phyloP scores from a whole-genome alignment of 2,113 vertebrate genomes.

The Sigmodon hispidus region DNA sequence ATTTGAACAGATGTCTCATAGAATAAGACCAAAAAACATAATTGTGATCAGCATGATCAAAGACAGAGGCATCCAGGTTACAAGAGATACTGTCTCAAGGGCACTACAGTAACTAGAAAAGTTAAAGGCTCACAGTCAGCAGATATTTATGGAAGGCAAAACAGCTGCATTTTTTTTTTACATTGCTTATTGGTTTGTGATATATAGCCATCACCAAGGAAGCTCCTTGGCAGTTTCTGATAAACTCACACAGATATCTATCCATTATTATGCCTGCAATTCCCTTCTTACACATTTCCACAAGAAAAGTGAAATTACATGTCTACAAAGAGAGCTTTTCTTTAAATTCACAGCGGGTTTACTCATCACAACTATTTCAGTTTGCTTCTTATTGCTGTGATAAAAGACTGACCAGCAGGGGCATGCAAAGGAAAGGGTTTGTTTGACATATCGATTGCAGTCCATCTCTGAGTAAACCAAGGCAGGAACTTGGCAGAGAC shows the following conservation, averaged over 20 bases:
- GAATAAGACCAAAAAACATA: background rate
- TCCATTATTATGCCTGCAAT: background rate
- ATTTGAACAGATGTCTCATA: background rate
- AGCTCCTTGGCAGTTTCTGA: background rate
- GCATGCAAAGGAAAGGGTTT: background rate
- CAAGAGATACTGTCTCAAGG: background rate
- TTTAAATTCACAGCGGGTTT: background rate
- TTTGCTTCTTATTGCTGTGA: background rate
- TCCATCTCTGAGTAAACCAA: background rate
- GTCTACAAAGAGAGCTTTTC: background rate
- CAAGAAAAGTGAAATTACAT: background rate
- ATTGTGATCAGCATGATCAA: background rate
- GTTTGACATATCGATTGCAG: background rate
- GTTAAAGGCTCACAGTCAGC: background rate
- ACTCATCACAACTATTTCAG: background rate
- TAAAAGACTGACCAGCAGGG: too few relatives aligned
- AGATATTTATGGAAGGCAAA: background rate
- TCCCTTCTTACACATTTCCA: background rate
- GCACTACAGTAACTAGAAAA: background rate
- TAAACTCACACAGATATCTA: background rate
- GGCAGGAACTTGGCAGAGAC: background rate
- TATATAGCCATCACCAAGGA: background rate
- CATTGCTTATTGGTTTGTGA: background rate
- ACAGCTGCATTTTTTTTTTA: background rate
- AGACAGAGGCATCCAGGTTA: background rate